Base-by-base conservation (phyloP, 2,113 vertebrate genomes). In the Manacus vitellinus region DNA sequence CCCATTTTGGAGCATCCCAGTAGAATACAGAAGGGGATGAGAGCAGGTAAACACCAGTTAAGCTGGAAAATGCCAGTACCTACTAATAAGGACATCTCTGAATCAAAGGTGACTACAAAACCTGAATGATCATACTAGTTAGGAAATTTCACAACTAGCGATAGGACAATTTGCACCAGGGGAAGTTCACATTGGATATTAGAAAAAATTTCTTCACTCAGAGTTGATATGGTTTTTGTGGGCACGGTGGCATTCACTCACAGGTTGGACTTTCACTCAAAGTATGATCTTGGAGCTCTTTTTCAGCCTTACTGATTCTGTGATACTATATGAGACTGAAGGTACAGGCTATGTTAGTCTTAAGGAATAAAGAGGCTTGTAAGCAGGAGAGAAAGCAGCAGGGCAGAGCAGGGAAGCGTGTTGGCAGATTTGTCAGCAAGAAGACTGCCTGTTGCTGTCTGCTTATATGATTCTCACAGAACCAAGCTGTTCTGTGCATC, bases 341-440 rank as follows among this genome's bases (percentile, higher is more conserved):
- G 49, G 35, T 21, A 27, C 10, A 49, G 31, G 74, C 21, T 23
- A 16, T 0, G 6, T 19, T 1, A 0, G 31, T 1, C 2, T 68
- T 44, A 37, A 58, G 76, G 76, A 63, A 77, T 39, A 56, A 51
- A 22, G 52, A 78, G 47, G 33, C 35, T 52, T 47, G n/a, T 9
- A 31, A 78, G 43, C 41, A 85, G 43, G n/a, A 70, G 23, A 77
- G 59, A 39, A 73, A 51, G 46, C 33, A 82, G 66, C 78, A 70
- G 54, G 39, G 54, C 52, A 95, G 91, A 71, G 70, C 3, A 10
- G 49, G 51, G 37, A 73, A 85, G 54, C 31, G 2, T 4, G 31
- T 2, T 0, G 0, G 35, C 25, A 79, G 44, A 85, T 91, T 19
- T 91, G 47, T 25, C 74, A 89, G 81, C 66, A 58, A 75, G 54